phyloP scores from a whole-genome alignment of 2,797 vertebrate species.

The Staurois parvus region DNA sequence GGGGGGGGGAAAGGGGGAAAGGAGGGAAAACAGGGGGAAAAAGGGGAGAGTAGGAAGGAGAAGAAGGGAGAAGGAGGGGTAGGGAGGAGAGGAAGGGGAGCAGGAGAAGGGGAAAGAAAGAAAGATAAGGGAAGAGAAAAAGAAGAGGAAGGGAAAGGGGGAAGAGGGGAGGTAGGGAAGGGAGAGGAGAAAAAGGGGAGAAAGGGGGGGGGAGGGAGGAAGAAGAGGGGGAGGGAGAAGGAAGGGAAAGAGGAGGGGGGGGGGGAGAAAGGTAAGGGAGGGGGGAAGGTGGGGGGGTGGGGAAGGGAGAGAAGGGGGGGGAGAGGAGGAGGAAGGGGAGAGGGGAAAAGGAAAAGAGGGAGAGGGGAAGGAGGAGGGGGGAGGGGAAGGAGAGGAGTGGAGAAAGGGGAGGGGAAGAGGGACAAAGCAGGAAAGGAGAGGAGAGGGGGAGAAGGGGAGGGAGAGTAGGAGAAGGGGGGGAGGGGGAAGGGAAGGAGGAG shows the following conservation, averaged over 20 bases:
- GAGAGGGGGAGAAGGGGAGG: neutral
- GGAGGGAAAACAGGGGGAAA: neutral
- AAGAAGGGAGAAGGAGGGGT: neutral
- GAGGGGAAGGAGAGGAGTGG: no score
- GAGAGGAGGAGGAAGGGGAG: neutral
- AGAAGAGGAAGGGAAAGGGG: neutral
- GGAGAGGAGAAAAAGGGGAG: neutral
- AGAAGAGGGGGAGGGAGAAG: neutral
- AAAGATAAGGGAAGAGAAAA: no score
- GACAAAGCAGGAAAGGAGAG: neutral
- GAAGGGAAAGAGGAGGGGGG: neutral
- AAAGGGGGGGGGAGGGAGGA: no score
- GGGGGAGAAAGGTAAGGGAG: neutral
- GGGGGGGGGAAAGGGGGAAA: neutral
- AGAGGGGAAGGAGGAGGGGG: neutral
- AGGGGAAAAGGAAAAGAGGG: no score
- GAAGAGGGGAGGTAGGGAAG: neutral
- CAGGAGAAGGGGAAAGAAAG: no score
- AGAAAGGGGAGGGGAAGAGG: neutral
- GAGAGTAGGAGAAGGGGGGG: neutral
- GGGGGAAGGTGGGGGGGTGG: accelerated
- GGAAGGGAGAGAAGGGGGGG: neutral
- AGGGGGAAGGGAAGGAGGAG: no score
- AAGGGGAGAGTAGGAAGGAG: neutral
- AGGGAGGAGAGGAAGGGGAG: neutral